Conservation (phyloP, 2,797 vertebrate genomes). For the Gymnothorax reevesii region DNA sequence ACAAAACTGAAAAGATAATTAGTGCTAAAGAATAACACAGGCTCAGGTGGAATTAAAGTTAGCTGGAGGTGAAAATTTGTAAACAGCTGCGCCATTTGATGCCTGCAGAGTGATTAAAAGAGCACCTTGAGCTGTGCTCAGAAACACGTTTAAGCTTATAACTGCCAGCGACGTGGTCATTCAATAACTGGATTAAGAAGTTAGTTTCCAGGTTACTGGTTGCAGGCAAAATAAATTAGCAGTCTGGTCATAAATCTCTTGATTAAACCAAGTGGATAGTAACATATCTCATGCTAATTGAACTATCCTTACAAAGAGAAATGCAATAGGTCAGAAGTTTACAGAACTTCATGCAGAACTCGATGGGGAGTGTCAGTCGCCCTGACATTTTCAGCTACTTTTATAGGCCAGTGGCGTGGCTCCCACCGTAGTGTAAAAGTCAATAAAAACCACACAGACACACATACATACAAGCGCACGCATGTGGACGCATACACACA, state of each 20-base stretch:
- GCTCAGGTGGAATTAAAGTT: not conserved
- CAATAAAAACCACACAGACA: too few relatives aligned
- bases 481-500: too few relatives aligned
- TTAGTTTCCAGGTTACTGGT: not conserved
- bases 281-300: not conserved
- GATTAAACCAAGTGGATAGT: not conserved
- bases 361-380: not conserved
- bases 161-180: not conserved
- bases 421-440: not conserved
- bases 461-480: too few relatives aligned
- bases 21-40: not conserved
- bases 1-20: not conserved
- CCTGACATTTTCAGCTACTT: too few relatives aligned
- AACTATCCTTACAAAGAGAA: not conserved
- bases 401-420: not conserved
- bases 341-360: not conserved
- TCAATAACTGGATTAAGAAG: not conserved
- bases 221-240: not conserved
- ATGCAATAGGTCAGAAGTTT: not conserved
- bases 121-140: not conserved
- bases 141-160: not conserved
- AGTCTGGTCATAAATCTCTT: not conserved
- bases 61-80: not conserved
- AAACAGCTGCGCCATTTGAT: not conserved
- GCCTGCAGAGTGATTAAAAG: not conserved